Evolutionary conservation across 2,797 vertebrate genomes (phyloP).

Genomic region (Cottoperca gobio): DNA sequence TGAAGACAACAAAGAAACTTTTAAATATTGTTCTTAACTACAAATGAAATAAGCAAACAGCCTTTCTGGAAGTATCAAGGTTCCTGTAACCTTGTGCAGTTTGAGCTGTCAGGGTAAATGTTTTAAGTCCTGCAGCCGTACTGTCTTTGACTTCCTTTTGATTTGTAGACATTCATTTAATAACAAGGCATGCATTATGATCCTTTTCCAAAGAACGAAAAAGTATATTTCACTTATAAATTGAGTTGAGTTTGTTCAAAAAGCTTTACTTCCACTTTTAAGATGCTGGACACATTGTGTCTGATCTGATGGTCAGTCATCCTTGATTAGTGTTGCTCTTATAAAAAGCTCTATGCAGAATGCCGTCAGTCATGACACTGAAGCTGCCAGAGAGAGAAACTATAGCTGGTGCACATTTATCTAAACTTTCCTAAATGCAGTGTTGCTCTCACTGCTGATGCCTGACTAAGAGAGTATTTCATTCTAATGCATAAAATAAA

Average conservation of each 20-base stretch:
- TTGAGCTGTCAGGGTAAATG: constrained; percentile 33
- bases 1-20: neutral
- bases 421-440: constrained; percentile 10
- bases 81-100: constrained; percentile 43
- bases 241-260: constrained; percentile 19
- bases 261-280: constrained; percentile 15
- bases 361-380: constrained; percentile 53
- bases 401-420: constrained; percentile 24
- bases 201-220: constrained; percentile 29
- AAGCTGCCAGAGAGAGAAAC: constrained; percentile 23
- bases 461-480: constrained; percentile 2
- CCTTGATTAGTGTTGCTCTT: constrained; percentile 46
- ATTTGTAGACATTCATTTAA: constrained; percentile 50
- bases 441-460: constrained; percentile 15
- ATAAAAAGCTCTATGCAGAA: constrained; percentile 42
- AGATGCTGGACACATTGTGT: constrained; percentile 16
- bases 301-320: constrained; percentile 46
- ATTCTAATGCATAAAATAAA: neutral
- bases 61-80: constrained; percentile 14
- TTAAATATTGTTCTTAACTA: neutral
- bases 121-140: constrained; percentile 10
- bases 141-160: constrained; percentile 31
- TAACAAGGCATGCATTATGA: constrained; percentile 21
- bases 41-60: constrained; percentile 5
- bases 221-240: constrained; percentile 29